Evolutionary conservation across 2,113 vertebrate genomes (phyloP).

Genomic region (Heloderma charlesbogerti): DNA sequence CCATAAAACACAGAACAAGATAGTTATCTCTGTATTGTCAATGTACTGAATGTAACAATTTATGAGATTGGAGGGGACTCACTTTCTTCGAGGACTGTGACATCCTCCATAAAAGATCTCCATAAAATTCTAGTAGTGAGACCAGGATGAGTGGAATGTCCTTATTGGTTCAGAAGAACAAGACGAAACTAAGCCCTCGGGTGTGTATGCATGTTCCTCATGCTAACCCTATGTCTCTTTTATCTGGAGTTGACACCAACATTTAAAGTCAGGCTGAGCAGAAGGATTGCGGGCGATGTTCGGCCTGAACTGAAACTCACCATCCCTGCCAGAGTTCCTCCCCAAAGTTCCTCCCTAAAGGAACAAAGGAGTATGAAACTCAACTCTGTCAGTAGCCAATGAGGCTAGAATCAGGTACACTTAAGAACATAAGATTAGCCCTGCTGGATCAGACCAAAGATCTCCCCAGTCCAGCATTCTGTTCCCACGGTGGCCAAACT

Average conservation of each 20-base stretch:
- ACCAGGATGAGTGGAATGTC: slow-evolving; percentile 51
- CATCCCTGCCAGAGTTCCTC: no score
- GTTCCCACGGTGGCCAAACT: no score
- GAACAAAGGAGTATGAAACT: no score
- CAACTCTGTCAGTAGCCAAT: no score
- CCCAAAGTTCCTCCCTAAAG: no score
- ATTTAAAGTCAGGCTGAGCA: background rate
- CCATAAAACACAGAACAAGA: slow-evolving; percentile 69
- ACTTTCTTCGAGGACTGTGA: slow-evolving; percentile 64
- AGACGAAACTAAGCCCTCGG: slow-evolving; percentile 59
- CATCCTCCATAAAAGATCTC: slow-evolving; percentile 71
- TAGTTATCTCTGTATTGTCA: slow-evolving; percentile 73
- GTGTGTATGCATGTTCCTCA: background rate
- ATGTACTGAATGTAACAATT: slow-evolving; percentile 68
- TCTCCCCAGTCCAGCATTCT: no score
- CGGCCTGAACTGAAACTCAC: background rate
- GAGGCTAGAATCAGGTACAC: no score
- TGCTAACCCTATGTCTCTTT: background rate
- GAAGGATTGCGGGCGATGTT: background rate
- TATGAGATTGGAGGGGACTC: slow-evolving; percentile 67
- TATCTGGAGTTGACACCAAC: background rate
- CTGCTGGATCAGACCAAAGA: background rate
- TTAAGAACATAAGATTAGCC: no score
- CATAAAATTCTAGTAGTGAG: slow-evolving; percentile 57
- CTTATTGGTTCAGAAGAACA: slow-evolving; percentile 63